Percentiles rank a stretch among this genome's conserved stretches.
Conservation (phyloP, 2,888 invertebrate species). For the Junonia oenone region DNA sequence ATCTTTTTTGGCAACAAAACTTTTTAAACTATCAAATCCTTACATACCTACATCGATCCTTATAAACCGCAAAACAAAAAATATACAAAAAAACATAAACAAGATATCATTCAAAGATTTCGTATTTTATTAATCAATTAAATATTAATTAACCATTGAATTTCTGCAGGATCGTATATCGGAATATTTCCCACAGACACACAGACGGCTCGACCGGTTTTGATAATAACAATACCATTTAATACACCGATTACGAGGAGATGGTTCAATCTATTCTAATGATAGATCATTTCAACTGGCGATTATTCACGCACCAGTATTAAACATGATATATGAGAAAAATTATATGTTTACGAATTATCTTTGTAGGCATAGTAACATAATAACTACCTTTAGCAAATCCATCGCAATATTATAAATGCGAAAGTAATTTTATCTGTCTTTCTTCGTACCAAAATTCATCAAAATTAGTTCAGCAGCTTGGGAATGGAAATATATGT, state of each 20-base stretch:
- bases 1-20: no score
- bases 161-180: not conserved
- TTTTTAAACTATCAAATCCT: no score
- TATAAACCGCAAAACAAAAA: not conserved
- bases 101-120: not conserved
- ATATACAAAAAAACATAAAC: no score
- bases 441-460: no score
- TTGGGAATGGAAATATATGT: no score
- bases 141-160: not conserved
- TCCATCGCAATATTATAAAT: no score
- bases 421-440: no score
- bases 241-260: not conserved
- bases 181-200: not conserved
- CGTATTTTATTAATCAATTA: slow-evolving; percentile 8
- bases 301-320: slow-evolving; percentile 12
- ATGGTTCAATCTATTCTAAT: slow-evolving; percentile 6
- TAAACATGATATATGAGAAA: not conserved
- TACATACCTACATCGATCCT: not conserved
- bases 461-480: no score
- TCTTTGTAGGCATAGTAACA: not conserved
- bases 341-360: not conserved
- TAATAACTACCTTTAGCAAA: no score
- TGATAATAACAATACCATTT: slow-evolving; percentile 4
- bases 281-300: slow-evolving; percentile 2
- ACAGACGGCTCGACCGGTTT: slow-evolving; percentile 9